Evolutionary conservation across 23 tunicate species (phyloP).

Genomic region (Halocynthia aurantium): DNA sequence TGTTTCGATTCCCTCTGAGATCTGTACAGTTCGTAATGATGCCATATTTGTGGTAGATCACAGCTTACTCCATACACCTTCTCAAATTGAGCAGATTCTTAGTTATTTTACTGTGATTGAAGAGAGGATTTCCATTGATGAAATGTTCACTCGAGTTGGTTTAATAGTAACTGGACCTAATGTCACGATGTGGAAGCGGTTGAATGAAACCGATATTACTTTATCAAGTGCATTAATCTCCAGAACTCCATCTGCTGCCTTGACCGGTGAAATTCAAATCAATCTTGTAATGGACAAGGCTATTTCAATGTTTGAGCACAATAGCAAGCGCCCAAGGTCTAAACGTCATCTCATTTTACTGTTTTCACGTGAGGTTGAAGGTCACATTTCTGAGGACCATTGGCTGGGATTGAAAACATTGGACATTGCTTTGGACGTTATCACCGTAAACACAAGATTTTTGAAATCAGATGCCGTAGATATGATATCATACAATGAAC

Average conservation of each 20-base stretch:
- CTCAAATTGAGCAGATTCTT: neutral
- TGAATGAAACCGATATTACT: neutral
- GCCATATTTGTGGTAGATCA: slow-evolving; percentile 33
- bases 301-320: neutral
- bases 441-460: neutral
- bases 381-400: neutral
- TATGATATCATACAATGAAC: neutral
- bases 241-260: neutral
- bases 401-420: neutral
- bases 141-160: neutral
- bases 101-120: slow-evolving; percentile 17
- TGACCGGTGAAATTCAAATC: neutral
- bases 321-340: neutral
- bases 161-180: slow-evolving; percentile 18
- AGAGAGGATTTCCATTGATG: neutral
- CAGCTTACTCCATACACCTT: slow-evolving; percentile 4
- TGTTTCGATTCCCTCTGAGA: too few species aligned
- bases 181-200: neutral
- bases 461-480: neutral
- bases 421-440: neutral
- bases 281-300: neutral
- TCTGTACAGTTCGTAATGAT: neutral
- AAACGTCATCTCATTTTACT: neutral
- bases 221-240: neutral
- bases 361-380: neutral